Base-by-base conservation (phyloP, 2,113 vertebrate genomes). In the Balaenoptera acutorostrata region DNA sequence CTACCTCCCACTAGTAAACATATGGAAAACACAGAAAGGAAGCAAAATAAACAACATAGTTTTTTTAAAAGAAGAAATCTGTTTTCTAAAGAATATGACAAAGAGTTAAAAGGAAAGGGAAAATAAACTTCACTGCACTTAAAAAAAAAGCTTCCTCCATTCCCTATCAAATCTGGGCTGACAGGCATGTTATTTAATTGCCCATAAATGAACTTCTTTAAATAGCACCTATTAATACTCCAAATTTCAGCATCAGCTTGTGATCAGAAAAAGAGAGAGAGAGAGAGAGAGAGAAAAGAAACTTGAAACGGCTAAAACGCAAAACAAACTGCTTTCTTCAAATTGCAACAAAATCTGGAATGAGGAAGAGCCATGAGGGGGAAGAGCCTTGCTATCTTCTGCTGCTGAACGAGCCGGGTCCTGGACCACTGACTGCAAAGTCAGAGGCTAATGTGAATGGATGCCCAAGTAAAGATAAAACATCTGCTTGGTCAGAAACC, bases 141-240 rank as follows among this genome's bases (percentile, higher is more conserved):
- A 25, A 71, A 88, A 87, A 86, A 63, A 85, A 72, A 41, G n/a
- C 52, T 57, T 86, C 27, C 92, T 85, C 13, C 83, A 68, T 86
- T 88, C 83, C 64, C 41, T 18, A n/a, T 49, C 92, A 88, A 90
- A 95, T 9, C 0, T 33, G 90, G 33, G 89, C 23, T 72, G 44
- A 93, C 97, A 97, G 59, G 92, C 55, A 2, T 95, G 91, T 61
- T 93, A 97, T 80, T 97, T 98, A 97, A 97, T 95, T 97, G 46
- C 95, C 92, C 89, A 95, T 93, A 97, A 95, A 87, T 84, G 8
- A 97, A 78, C 59, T 98, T 96, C 95, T 97, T 97, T 95, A 97
- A 97, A 88, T 8, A 98, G 88, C 31, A 97, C 36, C 41, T n/a
- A 89, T 96, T 96, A 95, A 97, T 61, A 95, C 88, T 92, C 55